phyloP scores from a whole-genome alignment of 2,113 vertebrate species.

The Lamprotornis superbus region DNA sequence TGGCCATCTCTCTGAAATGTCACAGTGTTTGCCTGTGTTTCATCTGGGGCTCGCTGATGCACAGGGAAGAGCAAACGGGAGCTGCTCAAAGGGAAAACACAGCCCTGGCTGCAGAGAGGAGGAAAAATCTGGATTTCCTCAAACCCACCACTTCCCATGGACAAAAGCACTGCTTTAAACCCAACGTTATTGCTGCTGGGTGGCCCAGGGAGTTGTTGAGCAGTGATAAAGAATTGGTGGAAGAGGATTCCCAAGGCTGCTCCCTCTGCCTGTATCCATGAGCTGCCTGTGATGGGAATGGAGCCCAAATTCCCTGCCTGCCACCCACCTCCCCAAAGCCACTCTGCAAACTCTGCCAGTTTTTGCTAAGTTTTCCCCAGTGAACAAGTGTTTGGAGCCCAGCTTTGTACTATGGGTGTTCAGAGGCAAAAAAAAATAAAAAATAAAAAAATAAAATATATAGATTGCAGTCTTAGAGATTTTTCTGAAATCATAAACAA shows the following conservation, averaged over 20 bases:
- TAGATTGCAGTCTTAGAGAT: constrained; percentile 11
- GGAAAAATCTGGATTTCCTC: background rate
- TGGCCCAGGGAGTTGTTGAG: background rate
- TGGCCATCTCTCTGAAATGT: background rate
- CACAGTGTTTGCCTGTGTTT: background rate
- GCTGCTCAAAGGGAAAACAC: background rate
- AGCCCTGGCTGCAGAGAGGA: background rate
- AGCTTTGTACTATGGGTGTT: background rate
- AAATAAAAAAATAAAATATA: background rate
- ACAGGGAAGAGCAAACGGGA: background rate
- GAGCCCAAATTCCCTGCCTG: background rate
- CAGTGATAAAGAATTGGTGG: background rate
- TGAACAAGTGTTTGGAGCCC: background rate
- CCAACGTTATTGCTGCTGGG: background rate
- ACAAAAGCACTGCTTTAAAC: background rate
- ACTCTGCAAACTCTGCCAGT: background rate
- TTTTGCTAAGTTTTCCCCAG: background rate
- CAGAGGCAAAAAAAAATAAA: background rate
- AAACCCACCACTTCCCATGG: background rate
- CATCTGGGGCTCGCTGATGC: background rate
- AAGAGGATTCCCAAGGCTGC: background rate
- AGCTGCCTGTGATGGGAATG: background rate
- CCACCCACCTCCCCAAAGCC: background rate
- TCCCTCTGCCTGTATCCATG: background rate
- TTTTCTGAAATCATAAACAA: constrained; percentile 58